Conservation (phyloP, 2,797 vertebrate genomes). For the Carcharodon carcharias region DNA sequence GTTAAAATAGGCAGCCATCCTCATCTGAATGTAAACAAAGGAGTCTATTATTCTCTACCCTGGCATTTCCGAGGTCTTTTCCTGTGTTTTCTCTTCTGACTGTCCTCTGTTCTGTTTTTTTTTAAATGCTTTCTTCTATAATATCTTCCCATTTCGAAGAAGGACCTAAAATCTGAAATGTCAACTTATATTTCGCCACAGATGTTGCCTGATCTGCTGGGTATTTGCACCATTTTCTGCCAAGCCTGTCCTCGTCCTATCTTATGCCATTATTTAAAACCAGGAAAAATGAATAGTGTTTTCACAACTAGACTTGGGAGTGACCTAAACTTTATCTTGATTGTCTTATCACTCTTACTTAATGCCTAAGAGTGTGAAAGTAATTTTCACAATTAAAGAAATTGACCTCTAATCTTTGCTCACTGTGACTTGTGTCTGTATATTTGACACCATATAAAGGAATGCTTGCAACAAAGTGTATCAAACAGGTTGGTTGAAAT, state of each 20-base stretch:
- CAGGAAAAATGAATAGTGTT: neutral
- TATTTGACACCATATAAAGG: neutral
- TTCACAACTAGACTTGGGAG: neutral
- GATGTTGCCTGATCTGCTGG: neutral
- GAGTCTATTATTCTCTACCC: neutral
- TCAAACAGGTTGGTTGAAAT: neutral
- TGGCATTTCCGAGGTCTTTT: neutral
- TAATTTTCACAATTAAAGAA: neutral
- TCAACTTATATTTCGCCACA: neutral
- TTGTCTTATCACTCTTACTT: neutral
- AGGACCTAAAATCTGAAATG: neutral
- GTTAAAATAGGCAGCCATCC: neutral
- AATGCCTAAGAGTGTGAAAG: neutral
- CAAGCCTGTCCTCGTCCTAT: neutral
- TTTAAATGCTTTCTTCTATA: neutral
- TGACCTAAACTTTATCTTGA: neutral
- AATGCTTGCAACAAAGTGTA: neutral
- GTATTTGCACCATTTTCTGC: neutral
- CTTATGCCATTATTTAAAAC: neutral
- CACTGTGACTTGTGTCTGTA: neutral
- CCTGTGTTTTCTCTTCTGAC: neutral
- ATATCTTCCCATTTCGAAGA: neutral
- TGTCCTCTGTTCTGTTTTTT: neutral
- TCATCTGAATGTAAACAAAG: neutral
- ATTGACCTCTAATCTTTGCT: neutral